These are phyloP conservation scores for Cheilosia variabilis DNA, from an alignment of 2,888 invertebrate genomes.

Conservation along the genomic window DNA sequence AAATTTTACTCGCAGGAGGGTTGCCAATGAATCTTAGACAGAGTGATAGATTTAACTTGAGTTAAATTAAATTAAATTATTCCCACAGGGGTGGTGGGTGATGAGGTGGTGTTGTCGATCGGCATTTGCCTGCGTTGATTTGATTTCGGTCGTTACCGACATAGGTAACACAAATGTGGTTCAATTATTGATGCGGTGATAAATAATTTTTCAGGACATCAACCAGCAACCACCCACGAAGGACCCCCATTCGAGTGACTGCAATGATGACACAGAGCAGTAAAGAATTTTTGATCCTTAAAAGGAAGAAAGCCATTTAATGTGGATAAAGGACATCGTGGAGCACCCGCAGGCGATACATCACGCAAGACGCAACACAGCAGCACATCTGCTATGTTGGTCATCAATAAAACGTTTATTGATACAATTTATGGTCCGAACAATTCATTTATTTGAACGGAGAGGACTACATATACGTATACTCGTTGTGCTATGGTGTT, in stretches of 20 bases:
- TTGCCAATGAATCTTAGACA: background rate
- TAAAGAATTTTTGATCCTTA: background rate
- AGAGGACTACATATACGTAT: background rate
- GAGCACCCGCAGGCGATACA: background rate
- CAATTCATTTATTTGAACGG: slow-evolving; percentile 3
- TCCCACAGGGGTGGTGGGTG: background rate
- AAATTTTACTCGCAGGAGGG: background rate
- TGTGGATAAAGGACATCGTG: background rate
- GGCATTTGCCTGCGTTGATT: background rate
- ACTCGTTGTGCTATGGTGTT: background rate
- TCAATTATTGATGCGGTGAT: background rate
- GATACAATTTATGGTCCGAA: slow-evolving; percentile 11
- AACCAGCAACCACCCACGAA: background rate
- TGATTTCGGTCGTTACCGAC: too few relatives aligned
- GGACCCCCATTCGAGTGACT: background rate
- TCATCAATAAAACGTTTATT: slow-evolving; percentile 23
- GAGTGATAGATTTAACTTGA: background rate
- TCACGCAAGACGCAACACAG: background rate
- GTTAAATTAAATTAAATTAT: slow-evolving; percentile 9
- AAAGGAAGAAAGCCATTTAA: background rate
- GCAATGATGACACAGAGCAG: background rate
- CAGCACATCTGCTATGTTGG: background rate
- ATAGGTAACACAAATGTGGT: background rate
- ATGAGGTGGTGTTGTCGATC: background rate
- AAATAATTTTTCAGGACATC: background rate